Base-by-base conservation (phyloP, 2,797 vertebrate species). In the Silurus aristotelis region DNA sequence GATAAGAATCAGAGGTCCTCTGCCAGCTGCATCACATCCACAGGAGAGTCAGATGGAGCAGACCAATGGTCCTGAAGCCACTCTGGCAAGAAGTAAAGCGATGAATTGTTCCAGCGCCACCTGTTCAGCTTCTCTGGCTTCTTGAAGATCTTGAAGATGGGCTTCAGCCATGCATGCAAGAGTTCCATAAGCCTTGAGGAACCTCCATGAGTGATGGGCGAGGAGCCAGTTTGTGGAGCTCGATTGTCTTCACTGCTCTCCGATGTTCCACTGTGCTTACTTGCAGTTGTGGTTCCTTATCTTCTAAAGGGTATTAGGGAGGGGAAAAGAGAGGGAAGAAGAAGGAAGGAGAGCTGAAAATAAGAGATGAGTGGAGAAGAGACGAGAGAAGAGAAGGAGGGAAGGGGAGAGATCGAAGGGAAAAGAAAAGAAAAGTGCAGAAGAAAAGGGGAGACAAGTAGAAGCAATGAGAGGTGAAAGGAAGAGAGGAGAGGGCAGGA, bases 21-120 rank as follows among this genome's bases (percentile, higher is more conserved):
- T 58, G 73, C 73, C 73, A 58, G 55, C 73, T 76, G 73, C 72
- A 55, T 56, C 19, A 52, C 72, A 6, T 75, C 72, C 48, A 73
- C 71, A 43, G 52, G 12, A 73, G 14, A 73, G 15, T 58, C 38
- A 38, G 38, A 38, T 38, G 4, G 38, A 38, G 38, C 52, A 27
- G 73, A 27, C 55, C 58, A 25, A 31, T 76, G 73, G 55, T 4
- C 0, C 55, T 58, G n/a, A 17, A 76, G n/a, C 1, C 73, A 58
- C 55, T 76, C 15, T 58, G 2, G n/a, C 52, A 76, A 58, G 52
- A 58, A 76, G 73, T 31, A 52, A 76, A 8, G 73, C 25, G 25
- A 58, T 31, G 25, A 76, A 58, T 31, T 76, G 55, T 76, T 76
- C 55, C 55, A 58, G 17, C 25, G 25, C 73, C 73, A 76, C 73